Base-by-base conservation (phyloP, 2,888 invertebrate species). In the Ochropleura leucogaster region DNA sequence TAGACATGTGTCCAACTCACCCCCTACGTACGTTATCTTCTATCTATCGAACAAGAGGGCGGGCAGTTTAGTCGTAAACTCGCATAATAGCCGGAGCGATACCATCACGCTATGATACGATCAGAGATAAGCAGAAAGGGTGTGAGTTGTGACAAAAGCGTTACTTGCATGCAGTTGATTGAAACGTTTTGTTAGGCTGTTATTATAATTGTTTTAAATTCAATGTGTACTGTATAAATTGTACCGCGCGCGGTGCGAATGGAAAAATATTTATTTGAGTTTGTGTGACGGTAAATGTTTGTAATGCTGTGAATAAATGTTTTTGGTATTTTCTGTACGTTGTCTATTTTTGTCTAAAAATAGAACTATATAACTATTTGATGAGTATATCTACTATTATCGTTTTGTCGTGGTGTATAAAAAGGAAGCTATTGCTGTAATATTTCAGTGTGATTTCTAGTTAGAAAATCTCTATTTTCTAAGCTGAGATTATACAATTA, bases 1-100 rank as follows among this genome's bases (percentile, higher is more conserved):
- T 5, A 49, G 75, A 83, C 88, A 88, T 87, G 82, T 88, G 88
- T 80, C 62, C 30, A 20, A 68, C 4, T 63, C 84, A 85, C 88
- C 90, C 53, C 91, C 73, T 80, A 74, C 68, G 20, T 63, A 55
- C 69, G 47, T 85, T 91, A 92, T 92, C 92, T 86, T 59, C 80
- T 73, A 92, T 92, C 92, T 88, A 74, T 79, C 68, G 80, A 76
- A 86, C 84, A 76, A 77, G 85, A 90, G 92, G 92, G 91, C 88
- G 89, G 88, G 86, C 86, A 89, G 88, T 82, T 84, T 71, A 82
- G 77, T 79, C 42, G 75, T 79, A 87, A 85, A 80, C 75, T 83
- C n/a, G 75, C 78, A 87, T 86, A 88, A 87, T 87, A 86, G 83
- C 85, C 42, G 55, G n/a, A 68, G 62, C 83, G 87, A 87, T 87